A percentile compares a stretch with the other conserved stretches of the same genome.
These are phyloP conservation scores for Mixornis gularis DNA, from an alignment of 2,113 vertebrate species.

Conservation along the genomic window DNA sequence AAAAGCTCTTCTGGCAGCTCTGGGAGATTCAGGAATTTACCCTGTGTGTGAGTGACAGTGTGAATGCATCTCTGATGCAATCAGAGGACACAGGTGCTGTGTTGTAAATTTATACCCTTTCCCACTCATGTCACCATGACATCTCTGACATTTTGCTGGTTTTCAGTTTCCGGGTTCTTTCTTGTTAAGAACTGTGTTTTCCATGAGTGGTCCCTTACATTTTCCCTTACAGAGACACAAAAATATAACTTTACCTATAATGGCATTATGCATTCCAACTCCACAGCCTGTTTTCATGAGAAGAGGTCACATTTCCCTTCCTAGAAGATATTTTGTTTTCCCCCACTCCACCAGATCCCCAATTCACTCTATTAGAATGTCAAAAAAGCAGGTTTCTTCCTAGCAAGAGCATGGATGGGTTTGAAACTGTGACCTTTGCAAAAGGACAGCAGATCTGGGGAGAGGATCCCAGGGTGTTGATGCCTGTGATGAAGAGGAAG, in stretches of 20 bases:
- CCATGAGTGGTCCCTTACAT: neutral
- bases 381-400: neutral
- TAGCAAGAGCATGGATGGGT: fast-evolving
- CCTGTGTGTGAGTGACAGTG: neutral
- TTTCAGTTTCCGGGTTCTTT: neutral
- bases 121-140: neutral
- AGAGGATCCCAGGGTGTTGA: neutral
- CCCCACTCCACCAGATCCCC: neutral
- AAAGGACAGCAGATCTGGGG: neutral
- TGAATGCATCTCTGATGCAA: neutral
- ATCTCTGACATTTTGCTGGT: neutral
- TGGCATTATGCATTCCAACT: neutral
- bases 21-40: neutral
- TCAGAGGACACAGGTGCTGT: neutral
- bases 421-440: neutral
- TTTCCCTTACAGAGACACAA: neutral
- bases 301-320: fast-evolving
- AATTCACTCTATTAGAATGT: neutral
- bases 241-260: neutral
- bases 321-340: neutral
- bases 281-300: neutral
- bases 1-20: neutral
- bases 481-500: fast-evolving
- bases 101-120: neutral
- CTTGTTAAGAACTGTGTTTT: neutral